Evolutionary conservation across 2,797 vertebrate genomes (phyloP).

Genomic region (Ceyx erithaca): DNA sequence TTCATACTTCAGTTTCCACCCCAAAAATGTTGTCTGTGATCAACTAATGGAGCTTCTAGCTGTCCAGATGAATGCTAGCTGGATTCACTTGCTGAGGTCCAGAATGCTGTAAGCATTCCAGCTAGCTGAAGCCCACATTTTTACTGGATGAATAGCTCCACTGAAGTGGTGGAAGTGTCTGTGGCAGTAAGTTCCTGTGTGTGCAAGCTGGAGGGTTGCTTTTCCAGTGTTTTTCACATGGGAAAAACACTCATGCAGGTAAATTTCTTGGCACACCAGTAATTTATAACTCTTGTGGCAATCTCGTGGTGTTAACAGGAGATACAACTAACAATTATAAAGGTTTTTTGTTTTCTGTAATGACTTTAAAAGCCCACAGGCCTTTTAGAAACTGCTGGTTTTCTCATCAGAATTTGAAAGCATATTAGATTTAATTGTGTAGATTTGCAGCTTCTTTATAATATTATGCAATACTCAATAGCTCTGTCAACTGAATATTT

Average conservation of each 20-base stretch:
- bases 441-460: background rate
- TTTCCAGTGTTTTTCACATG: background rate
- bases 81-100: background rate
- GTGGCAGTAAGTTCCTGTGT: background rate
- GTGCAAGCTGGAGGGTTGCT: background rate
- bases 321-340: background rate
- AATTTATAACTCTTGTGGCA: background rate
- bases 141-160: background rate
- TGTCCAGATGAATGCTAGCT: background rate
- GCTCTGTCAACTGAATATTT: background rate
- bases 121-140: background rate
- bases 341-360: background rate
- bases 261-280: background rate
- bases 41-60: background rate
- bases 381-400: background rate
- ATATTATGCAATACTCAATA: background rate
- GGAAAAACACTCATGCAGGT: background rate
- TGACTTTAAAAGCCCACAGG: background rate
- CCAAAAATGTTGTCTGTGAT: background rate
- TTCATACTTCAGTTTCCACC: background rate
- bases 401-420: background rate
- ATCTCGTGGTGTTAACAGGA: background rate
- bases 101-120: background rate
- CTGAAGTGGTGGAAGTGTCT: background rate
- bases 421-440: background rate